These are phyloP conservation scores for Streptopelia turtur DNA, from an alignment of 2,797 vertebrate genomes.

Conservation along the genomic window DNA sequence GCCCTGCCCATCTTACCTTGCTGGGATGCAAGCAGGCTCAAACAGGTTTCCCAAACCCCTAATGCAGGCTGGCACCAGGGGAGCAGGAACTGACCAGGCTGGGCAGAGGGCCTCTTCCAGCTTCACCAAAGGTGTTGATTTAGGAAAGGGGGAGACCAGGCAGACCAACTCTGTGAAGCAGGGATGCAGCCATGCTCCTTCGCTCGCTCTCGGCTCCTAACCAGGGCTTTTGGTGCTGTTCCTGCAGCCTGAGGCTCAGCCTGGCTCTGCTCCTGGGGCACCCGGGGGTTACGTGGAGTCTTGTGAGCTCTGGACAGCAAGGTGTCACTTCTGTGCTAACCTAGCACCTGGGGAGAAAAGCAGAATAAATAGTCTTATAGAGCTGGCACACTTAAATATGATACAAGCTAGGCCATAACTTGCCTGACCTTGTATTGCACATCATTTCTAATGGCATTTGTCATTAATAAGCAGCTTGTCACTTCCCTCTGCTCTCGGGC, in stretches of 20 bases:
- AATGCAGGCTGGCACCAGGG: background rate
- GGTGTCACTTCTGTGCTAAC: background rate
- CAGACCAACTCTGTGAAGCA: background rate
- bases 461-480: background rate
- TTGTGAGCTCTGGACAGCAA: background rate
- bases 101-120: background rate
- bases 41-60: background rate
- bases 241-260: background rate
- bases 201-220: background rate
- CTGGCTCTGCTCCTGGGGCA: background rate
- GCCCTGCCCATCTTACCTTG: background rate
- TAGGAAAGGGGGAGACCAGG: background rate
- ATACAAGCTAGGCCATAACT: background rate
- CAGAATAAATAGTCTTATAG: background rate
- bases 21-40: background rate
- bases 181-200: background rate
- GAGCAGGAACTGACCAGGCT: fast-evolving
- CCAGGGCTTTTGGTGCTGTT: background rate
- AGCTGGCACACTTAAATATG: background rate
- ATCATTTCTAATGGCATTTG: background rate
- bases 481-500: background rate
- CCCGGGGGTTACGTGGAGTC: background rate
- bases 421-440: background rate
- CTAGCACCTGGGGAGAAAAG: background rate
- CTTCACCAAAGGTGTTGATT: background rate